Percentiles rank a stretch among this genome's conserved stretches.
Evolutionary conservation across 2,797 vertebrate genomes (phyloP).

Genomic region (Anguilla marmorata): DNA sequence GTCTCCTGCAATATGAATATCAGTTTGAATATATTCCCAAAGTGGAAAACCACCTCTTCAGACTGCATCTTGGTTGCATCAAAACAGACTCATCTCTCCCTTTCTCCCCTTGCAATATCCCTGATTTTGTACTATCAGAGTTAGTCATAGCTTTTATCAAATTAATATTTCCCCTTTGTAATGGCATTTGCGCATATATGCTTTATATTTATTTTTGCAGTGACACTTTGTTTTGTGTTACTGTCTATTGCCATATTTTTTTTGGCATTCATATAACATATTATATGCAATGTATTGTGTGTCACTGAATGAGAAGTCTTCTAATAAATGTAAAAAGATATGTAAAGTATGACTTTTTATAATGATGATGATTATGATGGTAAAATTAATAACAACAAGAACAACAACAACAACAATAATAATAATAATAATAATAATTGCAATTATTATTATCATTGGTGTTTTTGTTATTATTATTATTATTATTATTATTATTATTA

Average conservation of each 20-base stretch:
- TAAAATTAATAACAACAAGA: too few relatives aligned
- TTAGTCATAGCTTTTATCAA: not conserved
- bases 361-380: too few relatives aligned
- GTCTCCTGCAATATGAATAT: not conserved
- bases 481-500: too few relatives aligned
- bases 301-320: not conserved
- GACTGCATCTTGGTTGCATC: not conserved
- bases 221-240: not conserved
- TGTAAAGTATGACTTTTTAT: not conserved
- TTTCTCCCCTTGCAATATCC: not conserved
- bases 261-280: not conserved
- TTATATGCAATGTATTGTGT: not conserved
- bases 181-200: not conserved
- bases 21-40: not conserved
- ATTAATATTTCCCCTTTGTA: not conserved
- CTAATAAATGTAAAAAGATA: not conserved
- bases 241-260: not conserved
- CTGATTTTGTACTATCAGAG: not conserved
- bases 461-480: too few relatives aligned
- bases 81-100: not conserved
- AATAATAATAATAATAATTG: too few relatives aligned
- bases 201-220: not conserved
- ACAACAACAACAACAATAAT: too few relatives aligned
- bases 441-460: not conserved
- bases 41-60: not conserved